Percentiles rank a stretch among this genome's conserved stretches.
Conservation (phyloP, 2,113 vertebrate genomes). For the Cyphomyrus plagiostoma region DNA sequence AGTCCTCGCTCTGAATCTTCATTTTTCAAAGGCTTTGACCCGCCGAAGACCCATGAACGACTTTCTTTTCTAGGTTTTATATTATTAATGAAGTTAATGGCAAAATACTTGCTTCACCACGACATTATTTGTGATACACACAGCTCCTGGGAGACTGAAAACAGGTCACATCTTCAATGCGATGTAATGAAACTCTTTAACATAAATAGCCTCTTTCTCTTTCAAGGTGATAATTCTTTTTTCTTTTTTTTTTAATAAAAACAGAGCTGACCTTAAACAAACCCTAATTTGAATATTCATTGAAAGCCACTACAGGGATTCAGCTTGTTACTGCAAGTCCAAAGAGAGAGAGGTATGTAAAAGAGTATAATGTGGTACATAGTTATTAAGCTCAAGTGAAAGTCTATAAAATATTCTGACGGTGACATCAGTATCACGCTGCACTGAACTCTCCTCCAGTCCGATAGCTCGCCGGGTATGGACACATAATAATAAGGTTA, state of each 20-base stretch:
- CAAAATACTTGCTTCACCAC: constrained; percentile 6
- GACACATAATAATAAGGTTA: not conserved
- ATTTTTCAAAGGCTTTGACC: not conserved
- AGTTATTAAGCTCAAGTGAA: not conserved
- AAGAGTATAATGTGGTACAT: not conserved
- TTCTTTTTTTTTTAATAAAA: not conserved
- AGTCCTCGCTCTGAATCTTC: not conserved
- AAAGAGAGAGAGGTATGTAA: not conserved
- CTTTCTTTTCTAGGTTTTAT: not conserved
- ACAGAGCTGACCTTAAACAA: not conserved
- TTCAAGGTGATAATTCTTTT: not conserved
- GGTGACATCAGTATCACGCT: not conserved
- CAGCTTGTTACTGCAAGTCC: not conserved
- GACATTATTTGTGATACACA: not conserved
- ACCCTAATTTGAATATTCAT: not conserved
- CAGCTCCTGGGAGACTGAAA: not conserved
- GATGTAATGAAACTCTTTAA: not conserved
- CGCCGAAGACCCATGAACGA: not conserved
- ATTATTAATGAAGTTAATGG: constrained; percentile 3
- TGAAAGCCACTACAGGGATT: not conserved
- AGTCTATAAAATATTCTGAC: not conserved
- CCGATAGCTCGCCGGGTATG: not conserved
- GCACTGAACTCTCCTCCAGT: not conserved
- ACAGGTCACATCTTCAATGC: not conserved
- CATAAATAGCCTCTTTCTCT: not conserved